Evolutionary conservation across 1,140 invertebrate genomes (phyloP).

Genomic region (Colletes gigas): DNA sequence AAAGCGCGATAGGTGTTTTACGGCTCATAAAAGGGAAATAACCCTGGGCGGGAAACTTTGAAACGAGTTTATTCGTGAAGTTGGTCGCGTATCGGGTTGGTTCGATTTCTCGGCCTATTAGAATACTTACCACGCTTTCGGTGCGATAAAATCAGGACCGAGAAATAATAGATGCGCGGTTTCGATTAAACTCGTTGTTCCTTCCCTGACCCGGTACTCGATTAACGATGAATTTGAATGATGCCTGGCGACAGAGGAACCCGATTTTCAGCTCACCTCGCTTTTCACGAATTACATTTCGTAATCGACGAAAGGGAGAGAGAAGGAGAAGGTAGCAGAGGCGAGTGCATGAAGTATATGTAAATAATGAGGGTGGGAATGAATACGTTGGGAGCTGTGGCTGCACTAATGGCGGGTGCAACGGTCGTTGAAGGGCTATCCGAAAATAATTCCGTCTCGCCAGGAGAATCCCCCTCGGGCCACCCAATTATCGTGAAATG

Average conservation of each 20-base stretch:
- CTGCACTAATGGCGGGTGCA: conserved; percentile 76
- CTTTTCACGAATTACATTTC: conserved; percentile 62
- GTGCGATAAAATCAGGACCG: neutral
- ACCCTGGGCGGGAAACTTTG: conserved; percentile 1
- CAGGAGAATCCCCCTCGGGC: conserved; percentile 55
- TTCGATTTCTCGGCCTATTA: conserved; percentile 15
- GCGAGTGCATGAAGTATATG: conserved; percentile 76
- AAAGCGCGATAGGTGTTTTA: neutral
- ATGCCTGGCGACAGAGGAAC: conserved; percentile 47
- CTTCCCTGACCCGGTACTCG: conserved; percentile 22
- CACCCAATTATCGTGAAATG: conserved; percentile 77
- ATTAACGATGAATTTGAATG: conserved; percentile 48
- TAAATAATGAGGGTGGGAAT: conserved; percentile 78
- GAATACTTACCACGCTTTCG: conserved; percentile 1
- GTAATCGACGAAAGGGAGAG: conserved; percentile 28
- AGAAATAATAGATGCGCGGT: conserved; percentile 37
- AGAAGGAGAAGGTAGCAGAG: conserved; percentile 30
- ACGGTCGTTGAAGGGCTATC: conserved; percentile 75
- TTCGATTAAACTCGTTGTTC: conserved; percentile 33
- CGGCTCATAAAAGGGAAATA: conserved; percentile 22
- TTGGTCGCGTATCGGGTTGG: neutral
- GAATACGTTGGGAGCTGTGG: conserved; percentile 67
- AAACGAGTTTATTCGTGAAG: conserved; percentile 28
- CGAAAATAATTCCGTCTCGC: conserved; percentile 76
- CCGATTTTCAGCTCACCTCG: conserved; percentile 36